Conservation (phyloP, 30 jellyfish, hydroid and myxozoan species). For the Aurelia coerulea region DNA sequence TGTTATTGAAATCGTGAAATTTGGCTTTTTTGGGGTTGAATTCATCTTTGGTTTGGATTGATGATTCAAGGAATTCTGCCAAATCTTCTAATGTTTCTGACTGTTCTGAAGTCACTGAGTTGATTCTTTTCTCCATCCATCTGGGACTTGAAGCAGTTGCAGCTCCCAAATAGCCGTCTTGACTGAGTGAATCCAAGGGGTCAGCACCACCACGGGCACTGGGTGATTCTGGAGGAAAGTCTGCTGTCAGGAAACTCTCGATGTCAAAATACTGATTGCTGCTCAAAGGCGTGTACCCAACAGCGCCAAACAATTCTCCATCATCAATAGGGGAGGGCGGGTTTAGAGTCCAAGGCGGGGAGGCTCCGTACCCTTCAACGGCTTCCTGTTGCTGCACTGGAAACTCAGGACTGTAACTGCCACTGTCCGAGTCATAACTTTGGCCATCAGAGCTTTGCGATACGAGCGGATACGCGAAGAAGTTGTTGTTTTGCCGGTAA, state of each 20-base stretch:
- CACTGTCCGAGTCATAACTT: slow-evolving; percentile 14
- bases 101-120: slow-evolving; percentile 13
- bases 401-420: not conserved
- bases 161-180: slow-evolving; percentile 17
- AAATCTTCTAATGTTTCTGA: slow-evolving; percentile 28
- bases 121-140: not conserved
- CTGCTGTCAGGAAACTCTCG: slow-evolving; percentile 53
- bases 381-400: not conserved
- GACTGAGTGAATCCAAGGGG: not conserved
- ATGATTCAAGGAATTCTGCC: slow-evolving; percentile 23
- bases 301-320: slow-evolving; percentile 70
- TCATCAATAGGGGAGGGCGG: slow-evolving; percentile 67
- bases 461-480: slow-evolving; percentile 57
- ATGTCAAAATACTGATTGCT: slow-evolving; percentile 56
- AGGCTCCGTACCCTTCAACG: slow-evolving; percentile 7
- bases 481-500: slow-evolving; percentile 2
- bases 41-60: not conserved
- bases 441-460: slow-evolving; percentile 24
- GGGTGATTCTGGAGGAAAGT: slow-evolving; percentile 17
- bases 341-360: slow-evolving; percentile 36
- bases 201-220: not conserved
- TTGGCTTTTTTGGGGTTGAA: not conserved
- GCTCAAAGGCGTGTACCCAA: slow-evolving; percentile 64
- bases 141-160: not conserved
- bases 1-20: not conserved